phyloP scores from a whole-genome alignment of 64 coral and sea anemone species.

The Pocillopora verrucosa region DNA sequence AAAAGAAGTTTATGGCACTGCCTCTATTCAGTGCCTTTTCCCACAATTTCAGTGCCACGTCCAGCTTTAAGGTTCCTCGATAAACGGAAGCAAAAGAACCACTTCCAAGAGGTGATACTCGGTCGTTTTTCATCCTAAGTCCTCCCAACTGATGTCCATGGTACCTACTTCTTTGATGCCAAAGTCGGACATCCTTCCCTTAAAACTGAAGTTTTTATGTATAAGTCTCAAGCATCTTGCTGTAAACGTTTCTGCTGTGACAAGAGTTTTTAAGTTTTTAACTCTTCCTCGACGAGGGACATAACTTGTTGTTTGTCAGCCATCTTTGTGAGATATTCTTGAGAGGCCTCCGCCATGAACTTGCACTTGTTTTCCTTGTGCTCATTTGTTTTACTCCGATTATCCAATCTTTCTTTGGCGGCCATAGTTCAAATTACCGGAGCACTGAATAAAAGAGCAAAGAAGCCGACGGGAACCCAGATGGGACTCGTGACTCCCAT shows the following conservation, averaged over 20 bases:
- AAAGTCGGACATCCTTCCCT: background rate
- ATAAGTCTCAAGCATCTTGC: background rate
- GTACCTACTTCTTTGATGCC: conserved; percentile 6
- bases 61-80: background rate
- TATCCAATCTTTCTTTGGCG: background rate
- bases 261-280: background rate
- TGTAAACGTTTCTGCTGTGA: background rate
- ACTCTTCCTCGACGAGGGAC: background rate
- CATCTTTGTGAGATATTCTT: background rate
- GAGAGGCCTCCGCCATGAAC: background rate
- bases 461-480: conserved; percentile 7
- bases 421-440: conserved; percentile 2
- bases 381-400: background rate
- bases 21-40: background rate
- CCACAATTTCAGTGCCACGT: background rate
- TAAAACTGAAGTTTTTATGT: background rate
- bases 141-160: conserved; percentile 13
- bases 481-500: conserved; percentile 39
- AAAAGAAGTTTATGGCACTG: background rate
- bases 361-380: background rate
- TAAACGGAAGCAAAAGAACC: background rate
- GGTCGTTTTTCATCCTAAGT: background rate
- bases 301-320: background rate
- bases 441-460: conserved; percentile 2
- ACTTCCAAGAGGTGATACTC: background rate